Evolutionary conservation across 2,888 invertebrate genomes (phyloP), one percentile per base, ranked within the genome.

Genomic region (Pimpla rufipes): DNA sequence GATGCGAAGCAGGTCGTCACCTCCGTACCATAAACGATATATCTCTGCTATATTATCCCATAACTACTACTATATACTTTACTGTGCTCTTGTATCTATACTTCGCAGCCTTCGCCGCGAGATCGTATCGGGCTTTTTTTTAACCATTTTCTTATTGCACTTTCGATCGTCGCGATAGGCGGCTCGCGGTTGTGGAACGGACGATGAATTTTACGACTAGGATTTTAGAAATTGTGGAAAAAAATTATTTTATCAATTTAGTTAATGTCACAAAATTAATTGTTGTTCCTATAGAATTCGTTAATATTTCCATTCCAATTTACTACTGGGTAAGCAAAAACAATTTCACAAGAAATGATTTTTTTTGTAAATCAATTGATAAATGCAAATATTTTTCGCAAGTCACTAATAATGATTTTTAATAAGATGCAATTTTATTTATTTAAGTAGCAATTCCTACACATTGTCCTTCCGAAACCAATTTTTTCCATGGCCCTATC

Each of bases 11-110:
- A 0, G 64, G 57, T 70, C 70, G 59, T 71, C 62, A 52, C 47
- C 66, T 70, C n/a, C 10, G n/a, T 64, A 52, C 21, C 81, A 35
- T 81, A 75, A 76, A 76, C 76, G 70, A 67, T 67, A 68, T 52
- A 68, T 35, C n/a, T 23, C 21, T 2, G 8, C 45, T 23, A 57
- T 55, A 59, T 42, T 6, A 29, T 16, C n/a, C 11, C 29, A 35
- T 47, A 67, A 67, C 52, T 52, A 52, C 21, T n/a, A 35, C 57
- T 29, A 7, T 52, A 70, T 70, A 35, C 52, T 70, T 70, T 35
- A 52, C 23, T 4, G 37, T 70, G 68, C 52, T 21, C 52, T 13
- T 37, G 37, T 52, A 23, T 52, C 52, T 7, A 13, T 40, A 52
- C 8, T 13, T 37, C 6, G 16, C 35, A 37, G 50, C 18, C 18